Percentiles rank a stretch among this genome's conserved stretches.
Conservation (phyloP, 2,797 vertebrate genomes). For the Galaxias olidus region DNA sequence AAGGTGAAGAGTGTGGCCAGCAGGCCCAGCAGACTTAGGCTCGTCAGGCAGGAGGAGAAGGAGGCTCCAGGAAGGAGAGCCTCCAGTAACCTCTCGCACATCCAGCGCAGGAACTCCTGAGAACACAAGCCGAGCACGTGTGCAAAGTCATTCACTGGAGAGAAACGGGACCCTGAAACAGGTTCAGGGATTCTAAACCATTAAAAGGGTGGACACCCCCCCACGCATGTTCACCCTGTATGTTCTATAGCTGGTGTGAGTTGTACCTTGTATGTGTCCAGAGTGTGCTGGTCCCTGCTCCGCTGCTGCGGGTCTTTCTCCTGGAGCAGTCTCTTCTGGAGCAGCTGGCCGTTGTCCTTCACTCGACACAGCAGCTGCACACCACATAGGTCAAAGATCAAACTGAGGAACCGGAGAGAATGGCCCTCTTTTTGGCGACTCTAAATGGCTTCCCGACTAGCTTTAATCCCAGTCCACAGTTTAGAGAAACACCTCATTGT, state of each 20-base stretch:
- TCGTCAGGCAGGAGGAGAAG: constrained; percentile 87
- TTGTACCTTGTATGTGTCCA: constrained; percentile 69
- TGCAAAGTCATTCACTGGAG: too few species aligned
- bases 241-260: background rate
- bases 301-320: constrained; percentile 56
- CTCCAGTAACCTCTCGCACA: constrained; percentile 84
- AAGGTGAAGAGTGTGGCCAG: constrained; percentile 84
- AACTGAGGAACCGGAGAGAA: too few species aligned
- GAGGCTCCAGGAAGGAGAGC: constrained; percentile 88
- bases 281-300: constrained; percentile 49
- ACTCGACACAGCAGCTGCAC: constrained; percentile 86
- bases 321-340: constrained; percentile 79
- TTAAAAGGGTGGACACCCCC: too few species aligned
- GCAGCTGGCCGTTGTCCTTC: constrained; percentile 86
- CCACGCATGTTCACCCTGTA: background rate
- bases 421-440: too few species aligned
- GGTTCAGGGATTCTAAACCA: too few species aligned
- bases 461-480: too few species aligned
- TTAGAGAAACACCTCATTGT: too few species aligned
- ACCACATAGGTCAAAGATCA: background rate
- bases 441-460: too few species aligned
- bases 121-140: constrained; percentile 16
- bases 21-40: constrained; percentile 84
- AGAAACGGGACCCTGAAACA: too few species aligned
- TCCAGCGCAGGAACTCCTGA: constrained; percentile 86